Evolutionary conservation across 2,113 vertebrate species (phyloP), one percentile per base, ranked within the genome.

Genomic region (Vombatus ursinus): DNA sequence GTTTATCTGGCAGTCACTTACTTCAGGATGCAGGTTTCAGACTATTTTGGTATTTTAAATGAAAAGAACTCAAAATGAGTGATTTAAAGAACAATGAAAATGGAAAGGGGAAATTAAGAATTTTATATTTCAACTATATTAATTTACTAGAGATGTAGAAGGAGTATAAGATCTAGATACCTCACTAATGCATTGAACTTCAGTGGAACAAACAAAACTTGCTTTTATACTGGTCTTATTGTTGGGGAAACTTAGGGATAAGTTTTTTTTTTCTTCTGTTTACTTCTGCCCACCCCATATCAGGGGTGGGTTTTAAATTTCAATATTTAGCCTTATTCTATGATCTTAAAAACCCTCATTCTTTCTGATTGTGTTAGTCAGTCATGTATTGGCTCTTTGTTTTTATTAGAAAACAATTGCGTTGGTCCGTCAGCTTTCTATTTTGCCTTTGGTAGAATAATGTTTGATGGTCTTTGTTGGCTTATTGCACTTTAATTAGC

Each of bases 401-500:
- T 23, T 84, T 84, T 44, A 44, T 84, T 84, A 96, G 93, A 97
- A 97, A 98, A 97, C 96, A 97, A 89, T 94, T 95, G 92, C 92
- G 94, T 96, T 97, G 96, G 96, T 95, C 96, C 96, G 96, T 95
- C 96, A 95, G 95, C 89, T 97, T 97, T 93, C 95, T 96, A 53
- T 97, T 97, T 97, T 96, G 97, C 96, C 93, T 97, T 90, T 24
- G 49, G 96, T 96, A 92, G 91, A 90, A 89, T 95, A 93, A 94
- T 94, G 92, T 94, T 97, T 10, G 2, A 92, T 89, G 94, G 93
- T 94, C 96, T 97, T 96, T 95, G 96, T 96, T 96, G 96, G 89
- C 91, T 98, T 98, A 96, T 96, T 96, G 95, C 94, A 95, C 96
- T 98, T 97, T 98, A 97, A 97, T 98, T 97, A 97, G 96, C 95